A percentile compares a stretch with the other conserved stretches of the same genome.
These are phyloP conservation scores for Coccyzus lansbergi DNA, from an alignment of 2,797 vertebrate species.

Conservation along the genomic window DNA sequence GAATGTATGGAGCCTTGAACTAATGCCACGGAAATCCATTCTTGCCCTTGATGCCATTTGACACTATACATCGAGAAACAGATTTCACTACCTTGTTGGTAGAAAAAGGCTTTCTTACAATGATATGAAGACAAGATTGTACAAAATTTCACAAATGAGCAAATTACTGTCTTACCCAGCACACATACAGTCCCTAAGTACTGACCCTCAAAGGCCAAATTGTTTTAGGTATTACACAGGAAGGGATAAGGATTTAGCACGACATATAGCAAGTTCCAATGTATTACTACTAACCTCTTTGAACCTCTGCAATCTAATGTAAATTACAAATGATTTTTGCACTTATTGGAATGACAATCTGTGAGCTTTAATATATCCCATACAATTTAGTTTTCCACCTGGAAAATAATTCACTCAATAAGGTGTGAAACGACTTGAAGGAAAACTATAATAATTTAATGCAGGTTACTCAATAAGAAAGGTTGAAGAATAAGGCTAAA, in stretches of 20 bases:
- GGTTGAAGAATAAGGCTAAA: background rate
- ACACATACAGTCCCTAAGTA: background rate
- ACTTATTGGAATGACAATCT: background rate
- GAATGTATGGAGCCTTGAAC: background rate
- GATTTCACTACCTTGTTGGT: background rate
- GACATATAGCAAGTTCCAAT: background rate
- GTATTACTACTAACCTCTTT: background rate
- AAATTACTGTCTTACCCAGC: background rate
- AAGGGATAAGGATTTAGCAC: background rate
- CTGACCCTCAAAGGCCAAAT: background rate
- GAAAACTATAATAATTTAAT: background rate
- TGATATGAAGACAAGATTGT: background rate
- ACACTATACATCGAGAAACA: background rate
- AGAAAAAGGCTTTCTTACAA: accelerated
- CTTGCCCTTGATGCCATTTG: background rate
- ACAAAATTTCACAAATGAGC: background rate
- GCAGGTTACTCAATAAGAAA: background rate
- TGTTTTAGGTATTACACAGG: background rate
- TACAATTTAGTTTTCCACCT: background rate
- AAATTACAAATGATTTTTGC: conserved; percentile 18
- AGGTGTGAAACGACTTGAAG: background rate
- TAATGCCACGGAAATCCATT: background rate
- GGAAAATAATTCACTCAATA: background rate
- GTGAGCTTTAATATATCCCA: background rate
- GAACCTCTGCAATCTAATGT: background rate